Evolutionary conservation across 2,113 vertebrate genomes (phyloP), one percentile per base, ranked within the genome.

Genomic region (Polypterus senegalus): DNA sequence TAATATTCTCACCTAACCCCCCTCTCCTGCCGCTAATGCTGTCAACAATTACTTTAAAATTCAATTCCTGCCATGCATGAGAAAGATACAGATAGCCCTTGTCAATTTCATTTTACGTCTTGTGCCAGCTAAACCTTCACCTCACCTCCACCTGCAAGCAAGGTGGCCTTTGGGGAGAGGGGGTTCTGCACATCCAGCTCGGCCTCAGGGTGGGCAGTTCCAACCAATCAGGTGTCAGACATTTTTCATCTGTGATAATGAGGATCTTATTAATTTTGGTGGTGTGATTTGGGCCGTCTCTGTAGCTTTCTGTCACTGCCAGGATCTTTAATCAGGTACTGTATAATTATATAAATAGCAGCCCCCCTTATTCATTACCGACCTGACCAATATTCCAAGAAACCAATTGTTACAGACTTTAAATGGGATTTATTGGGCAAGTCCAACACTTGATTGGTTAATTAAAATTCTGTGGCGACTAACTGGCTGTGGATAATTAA

Each of bases 401-500:
- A 58, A 58, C 9, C 43, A 45, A 58, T 58, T 58, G 56, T 44
- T 58, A 44, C 56, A 7, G 7, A 5, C 56, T 58, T 58, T 58
- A 45, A 58, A 58, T 58, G 43, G 56, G 43, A 58, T 45, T 58
- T 58, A 58, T 58, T 58, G 56, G 56, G 46, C 56, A 8, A 45
- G 43, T 58, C 56, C 5, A 45, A 58, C 43, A 45, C 43, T 58
- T 45, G 43, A 45, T 45, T 45, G 56, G 11, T 58, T 58, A 3
- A 7, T 58, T 58, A 45, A 58, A 43, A 58, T 58, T 11, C 56
- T 3, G 56, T 57, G 43, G 10, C 6, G 2, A 55, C 10, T 27
- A 55, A 55, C 10, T 55, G 10, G 43, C 56, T 4, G 56, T 58
- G 56, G 56, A 44, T 58, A 58, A 58, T 58, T 58, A 43, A 58